Evolutionary conservation across 1,140 invertebrate species (phyloP), one percentile per base, ranked within the genome.

Genomic region (Panagrolaimus sp.): DNA sequence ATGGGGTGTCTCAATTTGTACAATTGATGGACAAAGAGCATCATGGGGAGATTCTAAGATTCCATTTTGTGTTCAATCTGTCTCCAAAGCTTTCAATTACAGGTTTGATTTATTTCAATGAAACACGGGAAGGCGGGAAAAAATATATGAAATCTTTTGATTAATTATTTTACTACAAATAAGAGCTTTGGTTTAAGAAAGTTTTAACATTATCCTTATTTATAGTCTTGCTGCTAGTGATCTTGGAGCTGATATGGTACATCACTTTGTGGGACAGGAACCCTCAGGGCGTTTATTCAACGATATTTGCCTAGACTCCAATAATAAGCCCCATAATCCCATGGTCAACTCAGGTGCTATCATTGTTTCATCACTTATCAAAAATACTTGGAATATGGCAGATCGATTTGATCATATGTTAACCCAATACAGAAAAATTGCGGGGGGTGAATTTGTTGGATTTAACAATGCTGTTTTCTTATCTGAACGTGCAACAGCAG

Each of bases 271-370:
- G 65, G 94, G 93, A 69, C 93, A 95, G 73, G 94, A 96, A 86
- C 94, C 94, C 0, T 94, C 92, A 81, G 95, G 95, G 0, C 86
- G 93, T 69, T 92, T 94, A 84, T 98, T 98, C 84, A 98, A 98
- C 84, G 93, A 94, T 85, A 89, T 98, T 43, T 89, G 94, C 65
- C 87, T 98, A 63, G 93, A 97, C 88, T 88, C 55, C 12, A 74
- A 72, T 58, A 64, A 72, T 72, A 52, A 46, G 38, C 94, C 94
- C 0, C 94, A 98, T 84, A 97, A 97, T 86, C 94, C 94, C 1
- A 94, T 97, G 93, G 93, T 97, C 43, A 97, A 97, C 85, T 91
- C 94, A n/a, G 94, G 94, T 9, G 93, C 94, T 21, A 96, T 97
- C 77, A 85, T 96, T 46, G 88, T 94, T 12, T 70, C 73, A 17